Percentiles rank a stretch among this genome's conserved stretches.
phyloP scores from a whole-genome alignment of 2,888 invertebrate genomes.

The Argynnis bischoffii region DNA sequence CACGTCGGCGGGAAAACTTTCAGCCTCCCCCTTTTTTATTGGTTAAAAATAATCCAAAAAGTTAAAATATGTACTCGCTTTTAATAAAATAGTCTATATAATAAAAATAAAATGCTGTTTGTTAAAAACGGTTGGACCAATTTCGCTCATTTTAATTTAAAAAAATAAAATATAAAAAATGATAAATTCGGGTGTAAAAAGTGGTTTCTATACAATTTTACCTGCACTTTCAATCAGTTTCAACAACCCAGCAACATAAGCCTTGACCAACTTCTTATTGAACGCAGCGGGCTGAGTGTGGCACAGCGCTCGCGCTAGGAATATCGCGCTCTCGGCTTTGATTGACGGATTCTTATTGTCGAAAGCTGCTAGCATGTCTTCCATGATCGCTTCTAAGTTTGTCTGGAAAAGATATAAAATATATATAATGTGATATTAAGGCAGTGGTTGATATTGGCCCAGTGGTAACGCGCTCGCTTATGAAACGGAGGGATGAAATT shows the following conservation, averaged over 20 bases:
- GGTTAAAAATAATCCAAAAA: too few species aligned
- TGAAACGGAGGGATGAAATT: too few species aligned
- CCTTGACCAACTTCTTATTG: constrained; percentile 95
- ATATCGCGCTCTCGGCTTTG: constrained; percentile 92
- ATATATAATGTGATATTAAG: not conserved
- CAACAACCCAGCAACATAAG: constrained; percentile 88
- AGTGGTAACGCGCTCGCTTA: too few species aligned
- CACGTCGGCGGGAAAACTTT: too few species aligned
- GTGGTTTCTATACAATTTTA: constrained; percentile 45
- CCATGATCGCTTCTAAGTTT: constrained; percentile 90
- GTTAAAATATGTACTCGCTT: too few species aligned
- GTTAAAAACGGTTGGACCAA: too few species aligned
- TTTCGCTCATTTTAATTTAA: too few species aligned
- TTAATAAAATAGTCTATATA: too few species aligned
- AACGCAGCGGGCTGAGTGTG: constrained; percentile 90
- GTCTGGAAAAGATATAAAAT: constrained; percentile 80
- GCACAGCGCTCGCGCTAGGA: constrained; percentile 91
- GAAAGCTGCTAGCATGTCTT: constrained; percentile 92
- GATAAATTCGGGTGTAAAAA: not conserved
- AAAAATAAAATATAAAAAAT: not conserved
- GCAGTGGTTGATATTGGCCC: too few species aligned
- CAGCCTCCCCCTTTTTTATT: too few species aligned
- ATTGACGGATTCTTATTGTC: constrained; percentile 96
- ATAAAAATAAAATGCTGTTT: not conserved
- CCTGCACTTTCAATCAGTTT: constrained; percentile 90